Evolutionary conservation across 2,113 vertebrate genomes (phyloP).

Genomic region (human): DNA sequence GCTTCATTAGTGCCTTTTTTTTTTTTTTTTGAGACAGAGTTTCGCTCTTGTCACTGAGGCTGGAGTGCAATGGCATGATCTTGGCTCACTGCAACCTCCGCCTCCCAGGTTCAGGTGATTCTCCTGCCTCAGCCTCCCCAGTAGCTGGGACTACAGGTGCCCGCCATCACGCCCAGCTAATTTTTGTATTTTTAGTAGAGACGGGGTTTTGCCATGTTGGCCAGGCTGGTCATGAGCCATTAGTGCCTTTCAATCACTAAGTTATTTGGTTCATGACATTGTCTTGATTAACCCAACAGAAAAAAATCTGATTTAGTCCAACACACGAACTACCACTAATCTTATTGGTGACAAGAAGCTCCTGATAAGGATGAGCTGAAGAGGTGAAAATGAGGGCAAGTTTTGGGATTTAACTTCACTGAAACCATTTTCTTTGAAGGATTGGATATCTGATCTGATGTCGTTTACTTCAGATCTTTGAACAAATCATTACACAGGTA

Average conservation of each 20-base stretch:
- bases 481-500: conserved; percentile 59
- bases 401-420: conserved; percentile 66
- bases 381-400: conserved; percentile 81
- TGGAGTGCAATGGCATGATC: no score
- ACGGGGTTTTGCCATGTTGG: no score
- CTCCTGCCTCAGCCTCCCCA: no score
- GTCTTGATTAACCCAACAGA: not conserved
- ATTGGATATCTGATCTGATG: conserved; percentile 77
- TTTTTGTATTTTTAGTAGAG: no score
- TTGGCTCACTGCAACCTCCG: no score
- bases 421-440: conserved; percentile 52
- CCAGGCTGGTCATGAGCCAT: not conserved
- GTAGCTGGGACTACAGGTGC: no score
- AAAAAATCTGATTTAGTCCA: not conserved
- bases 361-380: conserved; percentile 42
- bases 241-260: not conserved
- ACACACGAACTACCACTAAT: not conserved
- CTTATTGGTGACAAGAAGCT: conserved; percentile 26
- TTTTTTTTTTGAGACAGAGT: no score
- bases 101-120: no score
- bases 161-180: no score
- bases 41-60: no score
- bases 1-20: not conserved
- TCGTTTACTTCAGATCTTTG: conserved; percentile 61
- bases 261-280: not conserved